phyloP scores from a whole-genome alignment of 1,140 invertebrate genomes.

The Triops cancriformis region DNA sequence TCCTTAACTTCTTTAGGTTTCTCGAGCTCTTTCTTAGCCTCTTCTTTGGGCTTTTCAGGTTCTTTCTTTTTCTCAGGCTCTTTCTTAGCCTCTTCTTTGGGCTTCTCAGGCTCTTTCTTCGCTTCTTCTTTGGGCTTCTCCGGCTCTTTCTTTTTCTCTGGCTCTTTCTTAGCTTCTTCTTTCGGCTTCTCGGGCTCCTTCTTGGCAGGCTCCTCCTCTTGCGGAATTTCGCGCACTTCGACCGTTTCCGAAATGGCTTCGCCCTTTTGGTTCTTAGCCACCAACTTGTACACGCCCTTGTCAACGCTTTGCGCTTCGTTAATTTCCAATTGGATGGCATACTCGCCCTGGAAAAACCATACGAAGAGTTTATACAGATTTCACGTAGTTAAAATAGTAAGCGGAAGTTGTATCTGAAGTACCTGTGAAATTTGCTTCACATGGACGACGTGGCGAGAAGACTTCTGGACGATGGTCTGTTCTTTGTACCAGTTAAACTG shows the following conservation, averaged over 20 bases:
- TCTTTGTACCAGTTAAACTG: slow-evolving; percentile 86
- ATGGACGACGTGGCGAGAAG: slow-evolving; percentile 59
- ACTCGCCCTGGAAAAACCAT: slow-evolving; percentile 59
- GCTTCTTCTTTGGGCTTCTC: slow-evolving; percentile 19
- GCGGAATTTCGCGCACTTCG: slow-evolving; percentile 70
- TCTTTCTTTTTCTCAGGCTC: slow-evolving; percentile 12
- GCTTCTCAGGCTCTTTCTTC: slow-evolving; percentile 16
- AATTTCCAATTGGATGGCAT: slow-evolving; percentile 77
- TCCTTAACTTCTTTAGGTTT: slow-evolving; percentile 18
- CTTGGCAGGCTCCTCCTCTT: slow-evolving; percentile 46
- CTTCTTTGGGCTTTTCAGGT: slow-evolving; percentile 3
- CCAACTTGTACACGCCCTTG: slow-evolving; percentile 80
- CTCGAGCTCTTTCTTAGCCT: background rate
- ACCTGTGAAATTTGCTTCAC: slow-evolving; percentile 70
- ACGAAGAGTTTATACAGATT: slow-evolving; percentile 7
- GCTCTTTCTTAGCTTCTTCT: slow-evolving; percentile 3
- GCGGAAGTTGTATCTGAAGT: slow-evolving; percentile 15
- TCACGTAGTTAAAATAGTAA: no score
- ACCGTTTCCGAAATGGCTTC: slow-evolving; percentile 83
- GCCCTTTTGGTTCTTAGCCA: slow-evolving; percentile 87
- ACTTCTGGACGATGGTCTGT: slow-evolving; percentile 62
- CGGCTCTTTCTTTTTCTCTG: background rate
- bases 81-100: background rate
- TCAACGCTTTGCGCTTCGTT: slow-evolving; percentile 64
- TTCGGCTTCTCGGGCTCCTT: slow-evolving; percentile 22